phyloP scores from a whole-genome alignment of 2,797 vertebrate genomes.

The Hyperoplus lanceolatus region DNA sequence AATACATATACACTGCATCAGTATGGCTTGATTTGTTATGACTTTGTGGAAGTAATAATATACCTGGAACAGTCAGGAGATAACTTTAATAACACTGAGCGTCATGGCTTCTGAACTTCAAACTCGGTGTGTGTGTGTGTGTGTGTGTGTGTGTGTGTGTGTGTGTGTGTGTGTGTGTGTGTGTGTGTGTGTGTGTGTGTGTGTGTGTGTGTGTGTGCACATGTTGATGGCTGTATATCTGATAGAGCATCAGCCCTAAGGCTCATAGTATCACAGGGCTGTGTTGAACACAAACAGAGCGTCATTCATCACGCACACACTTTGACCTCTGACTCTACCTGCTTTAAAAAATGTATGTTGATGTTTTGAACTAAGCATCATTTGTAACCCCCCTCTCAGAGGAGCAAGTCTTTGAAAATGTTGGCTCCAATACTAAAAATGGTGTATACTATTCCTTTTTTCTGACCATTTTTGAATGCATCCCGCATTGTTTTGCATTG shows the following conservation, averaged over 20 bases:
- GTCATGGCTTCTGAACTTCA: constrained; percentile 49
- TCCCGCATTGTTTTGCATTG: not conserved
- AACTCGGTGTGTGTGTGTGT: constrained; percentile 6
- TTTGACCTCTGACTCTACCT: constrained; percentile 42
- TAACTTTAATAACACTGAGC: constrained; percentile 72
- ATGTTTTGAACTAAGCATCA: constrained; percentile 20
- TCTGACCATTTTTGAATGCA: not conserved
- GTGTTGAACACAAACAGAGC: constrained; percentile 70
- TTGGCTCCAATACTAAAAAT: not conserved
- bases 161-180: constrained; percentile 18
- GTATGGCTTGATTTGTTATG: constrained; percentile 65
- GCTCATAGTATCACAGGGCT: constrained; percentile 38
- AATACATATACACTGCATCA: constrained; percentile 67
- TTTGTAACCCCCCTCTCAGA: not conserved
- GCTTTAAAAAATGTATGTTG: constrained; percentile 2
- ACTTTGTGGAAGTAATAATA: constrained; percentile 72
- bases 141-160: constrained; percentile 21
- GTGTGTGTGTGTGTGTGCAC: constrained; percentile 13
- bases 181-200: too few species aligned
- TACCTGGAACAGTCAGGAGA: constrained; percentile 64
- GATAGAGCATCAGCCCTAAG: constrained; percentile 44
- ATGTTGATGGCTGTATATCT: constrained; percentile 31
- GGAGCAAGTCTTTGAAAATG: not conserved
- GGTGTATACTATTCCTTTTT: not conserved
- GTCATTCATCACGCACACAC: constrained; percentile 12